phyloP scores from a whole-genome alignment of 1,140 invertebrate genomes.

The Idris sp. region DNA sequence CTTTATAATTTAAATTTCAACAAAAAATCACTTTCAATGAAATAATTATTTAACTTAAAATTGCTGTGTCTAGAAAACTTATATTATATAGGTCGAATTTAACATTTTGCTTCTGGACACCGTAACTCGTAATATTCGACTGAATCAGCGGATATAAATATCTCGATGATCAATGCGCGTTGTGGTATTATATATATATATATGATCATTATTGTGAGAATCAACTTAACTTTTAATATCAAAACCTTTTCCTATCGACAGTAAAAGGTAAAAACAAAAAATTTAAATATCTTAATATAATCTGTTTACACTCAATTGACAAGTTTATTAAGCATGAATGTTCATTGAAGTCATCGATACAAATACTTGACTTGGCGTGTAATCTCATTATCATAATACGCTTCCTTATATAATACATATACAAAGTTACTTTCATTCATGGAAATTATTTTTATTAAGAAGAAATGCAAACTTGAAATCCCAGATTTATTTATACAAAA shows the following conservation, averaged over 20 bases:
- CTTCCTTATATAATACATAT: neutral
- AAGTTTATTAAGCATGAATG: conserved; percentile 24
- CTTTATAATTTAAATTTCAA: no score
- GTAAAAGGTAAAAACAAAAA: neutral
- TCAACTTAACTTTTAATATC: neutral
- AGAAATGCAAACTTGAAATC: no score
- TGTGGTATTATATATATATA: conserved; percentile 39
- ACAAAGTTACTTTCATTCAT: conserved; percentile 16
- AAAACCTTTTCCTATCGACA: conserved; percentile 7
- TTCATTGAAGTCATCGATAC: conserved; percentile 45
- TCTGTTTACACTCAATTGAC: conserved; percentile 15
- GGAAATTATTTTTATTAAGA: no score
- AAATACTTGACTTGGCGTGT: conserved; percentile 19
- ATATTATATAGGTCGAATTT: conserved; percentile 21
- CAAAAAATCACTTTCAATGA: no score
- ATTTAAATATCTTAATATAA: neutral
- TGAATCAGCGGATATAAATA: conserved; percentile 56
- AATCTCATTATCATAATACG: conserved; percentile 38
- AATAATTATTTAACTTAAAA: no score
- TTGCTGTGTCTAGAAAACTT: no score
- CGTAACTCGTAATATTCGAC: conserved; percentile 19
- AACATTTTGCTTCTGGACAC: conserved; percentile 20
- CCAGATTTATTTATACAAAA: no score
- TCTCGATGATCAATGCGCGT: conserved; percentile 40
- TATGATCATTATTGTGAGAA: conserved; percentile 17